These are phyloP conservation scores for Gila robusta DNA, from an alignment of 2,797 vertebrate species.

Conservation along the genomic window DNA sequence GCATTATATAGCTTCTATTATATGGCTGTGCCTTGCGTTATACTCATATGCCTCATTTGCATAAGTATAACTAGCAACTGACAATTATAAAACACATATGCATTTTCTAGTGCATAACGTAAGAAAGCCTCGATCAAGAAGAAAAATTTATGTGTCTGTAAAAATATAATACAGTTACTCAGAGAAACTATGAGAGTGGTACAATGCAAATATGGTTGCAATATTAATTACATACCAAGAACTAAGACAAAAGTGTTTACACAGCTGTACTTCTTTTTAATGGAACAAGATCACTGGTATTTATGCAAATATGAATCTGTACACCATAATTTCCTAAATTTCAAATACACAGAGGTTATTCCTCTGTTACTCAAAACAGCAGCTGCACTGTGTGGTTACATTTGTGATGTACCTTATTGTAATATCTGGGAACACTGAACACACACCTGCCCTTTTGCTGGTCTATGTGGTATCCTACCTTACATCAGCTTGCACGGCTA, in stretches of 20 bases:
- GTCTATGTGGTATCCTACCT: constrained; percentile 41
- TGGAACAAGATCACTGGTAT: neutral
- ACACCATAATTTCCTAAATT: neutral
- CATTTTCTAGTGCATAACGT: neutral
- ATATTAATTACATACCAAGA: neutral
- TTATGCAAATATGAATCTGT: neutral
- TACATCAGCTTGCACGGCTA: constrained; percentile 24
- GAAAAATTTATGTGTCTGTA: neutral
- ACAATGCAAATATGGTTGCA: constrained; percentile 1
- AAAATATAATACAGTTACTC: neutral
- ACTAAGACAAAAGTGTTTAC: neutral
- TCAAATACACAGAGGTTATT: neutral
- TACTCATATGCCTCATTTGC: neutral
- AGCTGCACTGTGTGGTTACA: constrained; percentile 20
- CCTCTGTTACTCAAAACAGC: constrained; percentile 16
- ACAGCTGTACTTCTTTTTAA: neutral
- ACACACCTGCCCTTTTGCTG: constrained; percentile 50
- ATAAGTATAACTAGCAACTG: constrained; percentile 6
- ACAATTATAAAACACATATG: constrained; percentile 1
- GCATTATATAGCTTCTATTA: neutral
- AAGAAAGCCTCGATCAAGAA: neutral
- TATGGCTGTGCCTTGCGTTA: neutral
- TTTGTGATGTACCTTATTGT: neutral
- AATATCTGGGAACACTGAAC: constrained; percentile 40
- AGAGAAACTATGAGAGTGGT: neutral